Conservation (phyloP, 2,113 vertebrate species). For the Thamnophis sirtalis region DNA sequence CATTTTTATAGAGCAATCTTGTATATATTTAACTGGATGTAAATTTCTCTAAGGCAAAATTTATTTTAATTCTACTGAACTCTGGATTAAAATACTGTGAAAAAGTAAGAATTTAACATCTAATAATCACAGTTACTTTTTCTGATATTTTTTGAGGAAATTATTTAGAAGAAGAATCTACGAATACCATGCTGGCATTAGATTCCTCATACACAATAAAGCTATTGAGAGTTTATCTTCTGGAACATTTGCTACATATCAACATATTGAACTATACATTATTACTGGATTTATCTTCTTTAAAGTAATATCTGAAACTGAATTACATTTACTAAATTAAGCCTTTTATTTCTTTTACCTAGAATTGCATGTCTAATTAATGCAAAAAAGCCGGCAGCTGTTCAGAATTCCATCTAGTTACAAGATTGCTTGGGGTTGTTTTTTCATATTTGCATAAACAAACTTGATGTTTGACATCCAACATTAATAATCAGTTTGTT, state of each 20-base stretch:
- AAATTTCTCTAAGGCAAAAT: neutral
- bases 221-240: conserved; percentile 23
- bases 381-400: neutral
- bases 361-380: rapidly evolving
- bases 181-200: conserved; percentile 31
- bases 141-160: conserved; percentile 30
- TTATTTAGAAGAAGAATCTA: conserved; percentile 15
- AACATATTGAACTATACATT: conserved; percentile 17
- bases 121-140: conserved; percentile 50
- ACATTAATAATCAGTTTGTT: neutral
- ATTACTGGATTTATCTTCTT: conserved; percentile 2
- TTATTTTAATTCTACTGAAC: conserved; percentile 8
- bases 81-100: conserved; percentile 52
- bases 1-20: neutral
- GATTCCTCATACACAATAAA: conserved; percentile 11
- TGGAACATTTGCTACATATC: conserved; percentile 34
- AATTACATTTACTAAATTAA: conserved; percentile 5
- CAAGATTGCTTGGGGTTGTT: neutral
- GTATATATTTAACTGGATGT: neutral
- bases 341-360: neutral
- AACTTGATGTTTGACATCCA: neutral
- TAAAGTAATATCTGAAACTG: neutral
- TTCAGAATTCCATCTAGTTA: neutral
- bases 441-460: neutral
- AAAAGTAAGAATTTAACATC: conserved; percentile 28